A percentile compares a stretch with the other conserved stretches of the same genome.
Conservation (phyloP, 1,140 invertebrate genomes). For the Anadara kagoshimensis region DNA sequence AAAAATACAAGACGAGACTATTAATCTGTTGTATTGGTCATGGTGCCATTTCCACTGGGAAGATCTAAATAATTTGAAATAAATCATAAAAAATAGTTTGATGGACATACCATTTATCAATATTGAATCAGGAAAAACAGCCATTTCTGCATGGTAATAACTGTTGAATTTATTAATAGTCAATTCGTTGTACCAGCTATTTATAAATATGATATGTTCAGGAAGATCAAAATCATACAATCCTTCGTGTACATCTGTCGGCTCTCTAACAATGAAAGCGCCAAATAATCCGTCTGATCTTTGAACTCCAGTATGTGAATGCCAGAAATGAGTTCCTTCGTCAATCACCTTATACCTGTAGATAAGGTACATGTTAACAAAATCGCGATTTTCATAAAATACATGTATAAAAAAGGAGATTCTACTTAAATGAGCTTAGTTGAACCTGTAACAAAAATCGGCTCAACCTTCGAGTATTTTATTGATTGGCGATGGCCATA, state of each 20-base stretch:
- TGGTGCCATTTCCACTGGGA: too few relatives aligned
- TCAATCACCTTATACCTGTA: too few relatives aligned
- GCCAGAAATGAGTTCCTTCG: constrained; percentile 90
- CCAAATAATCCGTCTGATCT: constrained; percentile 83
- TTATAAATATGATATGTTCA: constrained; percentile 54
- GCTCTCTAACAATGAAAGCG: constrained; percentile 47
- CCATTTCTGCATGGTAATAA: constrained; percentile 48
- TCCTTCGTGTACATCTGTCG: constrained; percentile 3
- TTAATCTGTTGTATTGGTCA: too few relatives aligned
- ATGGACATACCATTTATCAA: constrained; percentile 53
- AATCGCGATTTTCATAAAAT: too few relatives aligned
- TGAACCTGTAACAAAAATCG: too few relatives aligned
- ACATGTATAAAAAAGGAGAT: too few relatives aligned
- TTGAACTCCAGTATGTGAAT: constrained; percentile 90
- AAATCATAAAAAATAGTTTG: neutral
- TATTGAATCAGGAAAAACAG: constrained; percentile 67
- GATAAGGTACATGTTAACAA: too few relatives aligned
- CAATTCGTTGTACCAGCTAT: constrained; percentile 56
- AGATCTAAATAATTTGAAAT: too few relatives aligned
- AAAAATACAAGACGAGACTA: too few relatives aligned
- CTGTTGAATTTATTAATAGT: constrained; percentile 43
- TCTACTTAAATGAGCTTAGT: too few relatives aligned
- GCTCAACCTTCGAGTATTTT: too few relatives aligned
- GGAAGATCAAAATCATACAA: constrained; percentile 60
- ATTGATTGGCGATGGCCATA: too few relatives aligned